These are phyloP conservation scores for Lycopodina hypogea DNA, from an alignment of 37 sponge, comb jelly and placozoan genomes.

Conservation along the genomic window DNA sequence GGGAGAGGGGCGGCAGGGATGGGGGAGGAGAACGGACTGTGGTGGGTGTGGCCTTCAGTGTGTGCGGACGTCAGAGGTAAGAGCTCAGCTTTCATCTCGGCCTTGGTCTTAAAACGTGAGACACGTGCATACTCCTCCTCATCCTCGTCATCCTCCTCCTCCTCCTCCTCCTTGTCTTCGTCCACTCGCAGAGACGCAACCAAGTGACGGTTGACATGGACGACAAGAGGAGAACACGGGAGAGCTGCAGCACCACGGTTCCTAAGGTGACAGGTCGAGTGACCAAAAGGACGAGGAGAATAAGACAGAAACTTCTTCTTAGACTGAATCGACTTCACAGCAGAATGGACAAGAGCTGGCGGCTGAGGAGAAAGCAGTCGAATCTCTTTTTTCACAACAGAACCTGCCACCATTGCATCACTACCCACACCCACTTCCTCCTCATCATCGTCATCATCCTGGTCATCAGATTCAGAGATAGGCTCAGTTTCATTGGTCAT, in stretches of 20 bases:
- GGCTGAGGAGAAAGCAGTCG: too few relatives aligned
- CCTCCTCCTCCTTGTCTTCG: too few relatives aligned
- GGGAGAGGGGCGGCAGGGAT: slow-evolving; percentile 1
- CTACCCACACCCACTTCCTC: too few relatives aligned
- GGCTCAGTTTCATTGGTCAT: not conserved
- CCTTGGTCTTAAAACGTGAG: slow-evolving; percentile 2
- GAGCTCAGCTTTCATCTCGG: slow-evolving; percentile 11
- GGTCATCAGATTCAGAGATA: not conserved
- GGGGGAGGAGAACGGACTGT: slow-evolving; percentile 17
- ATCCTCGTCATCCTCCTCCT: too few relatives aligned
- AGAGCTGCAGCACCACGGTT: not conserved
- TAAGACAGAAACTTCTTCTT: too few relatives aligned
- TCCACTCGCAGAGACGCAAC: not conserved
- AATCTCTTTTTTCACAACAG: too few relatives aligned
- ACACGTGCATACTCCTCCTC: not conserved
- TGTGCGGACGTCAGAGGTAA: not conserved
- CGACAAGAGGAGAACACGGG: not conserved
- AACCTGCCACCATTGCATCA: too few relatives aligned
- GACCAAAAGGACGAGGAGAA: not conserved
- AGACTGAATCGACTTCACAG: too few relatives aligned
- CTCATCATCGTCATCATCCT: not conserved
- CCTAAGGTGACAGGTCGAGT: too few relatives aligned
- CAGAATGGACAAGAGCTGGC: too few relatives aligned
- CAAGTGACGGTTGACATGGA: slow-evolving; percentile 11
- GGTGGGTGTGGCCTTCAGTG: not conserved